A percentile compares a stretch with the other conserved stretches of the same genome.
Conservation (phyloP, 2,113 vertebrate species). For the mouse (Mus musculus) region GRCm39 chr13:73687001-73687500, state of each 20-base stretch:
- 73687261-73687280: background rate
- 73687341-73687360: no score
- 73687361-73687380: background rate
- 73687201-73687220: background rate
- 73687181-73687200: no score
- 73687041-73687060: background rate
- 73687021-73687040: background rate
- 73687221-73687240: background rate
- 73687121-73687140: background rate
- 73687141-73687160: background rate
- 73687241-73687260: background rate
- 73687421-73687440: background rate
- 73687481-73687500: rapidly evolving
- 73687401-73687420: background rate
- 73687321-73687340: background rate
- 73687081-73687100: no score
- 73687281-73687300: background rate
- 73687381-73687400: no score
- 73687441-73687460: background rate
- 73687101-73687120: background rate
- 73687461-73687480: background rate
- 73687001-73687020: background rate
- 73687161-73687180: background rate
- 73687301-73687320: background rate
- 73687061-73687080: background rate